These are phyloP conservation scores for Lampropteryx suffumata DNA, from an alignment of 2,888 invertebrate genomes.

Conservation along the genomic window DNA sequence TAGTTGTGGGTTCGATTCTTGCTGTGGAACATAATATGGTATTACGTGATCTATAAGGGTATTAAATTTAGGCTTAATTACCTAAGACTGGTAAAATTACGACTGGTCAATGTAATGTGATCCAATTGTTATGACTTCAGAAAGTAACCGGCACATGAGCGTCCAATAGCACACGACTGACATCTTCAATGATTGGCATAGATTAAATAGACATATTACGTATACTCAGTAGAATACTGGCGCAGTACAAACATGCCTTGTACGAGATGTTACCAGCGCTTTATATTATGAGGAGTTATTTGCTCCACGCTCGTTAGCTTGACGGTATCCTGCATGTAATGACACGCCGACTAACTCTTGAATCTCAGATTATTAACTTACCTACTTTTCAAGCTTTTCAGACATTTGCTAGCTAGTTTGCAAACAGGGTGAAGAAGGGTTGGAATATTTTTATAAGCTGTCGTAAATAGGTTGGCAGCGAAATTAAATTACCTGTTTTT, in stretches of 20 bases:
- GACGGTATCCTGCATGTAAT: slow-evolving; percentile 63
- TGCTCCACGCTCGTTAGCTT: slow-evolving; percentile 66
- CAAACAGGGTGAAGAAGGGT: slow-evolving; percentile 4
- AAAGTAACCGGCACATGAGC: too few relatives aligned
- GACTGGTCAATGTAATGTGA: too few relatives aligned
- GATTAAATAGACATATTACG: too few relatives aligned
- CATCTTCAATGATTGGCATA: too few relatives aligned
- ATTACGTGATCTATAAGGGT: too few relatives aligned
- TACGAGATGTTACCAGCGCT: slow-evolving; percentile 32
- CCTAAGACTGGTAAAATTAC: too few relatives aligned
- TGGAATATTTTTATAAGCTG: slow-evolving; percentile 12
- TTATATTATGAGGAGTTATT: slow-evolving; percentile 62
- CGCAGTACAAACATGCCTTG: slow-evolving; percentile 10
- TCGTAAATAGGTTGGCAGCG: neutral
- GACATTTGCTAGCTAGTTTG: slow-evolving; percentile 15
- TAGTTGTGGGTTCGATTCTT: too few relatives aligned
- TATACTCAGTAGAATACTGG: neutral
- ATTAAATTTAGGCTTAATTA: too few relatives aligned
- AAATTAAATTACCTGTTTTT: slow-evolving; percentile 2
- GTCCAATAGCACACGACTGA: too few relatives aligned
- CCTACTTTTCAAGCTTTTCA: slow-evolving; percentile 28
- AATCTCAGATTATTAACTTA: slow-evolving; percentile 48
- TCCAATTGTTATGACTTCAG: too few relatives aligned
- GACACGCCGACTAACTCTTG: slow-evolving; percentile 52
- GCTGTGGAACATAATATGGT: too few relatives aligned